phyloP scores from a whole-genome alignment of 1,140 invertebrate genomes.

The Hylaeus anthracinus region DNA sequence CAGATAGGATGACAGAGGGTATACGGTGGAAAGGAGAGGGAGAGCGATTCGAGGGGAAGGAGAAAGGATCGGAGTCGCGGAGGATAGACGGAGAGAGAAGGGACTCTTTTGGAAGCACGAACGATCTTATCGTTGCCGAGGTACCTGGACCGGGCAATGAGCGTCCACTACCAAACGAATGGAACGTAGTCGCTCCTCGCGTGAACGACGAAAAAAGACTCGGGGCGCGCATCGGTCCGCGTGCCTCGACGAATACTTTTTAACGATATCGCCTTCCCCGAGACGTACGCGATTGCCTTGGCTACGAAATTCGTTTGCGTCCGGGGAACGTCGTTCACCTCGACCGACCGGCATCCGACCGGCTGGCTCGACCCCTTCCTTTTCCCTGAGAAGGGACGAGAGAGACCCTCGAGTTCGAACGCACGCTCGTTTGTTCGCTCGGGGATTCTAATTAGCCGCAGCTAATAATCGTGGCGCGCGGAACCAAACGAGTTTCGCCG shows the following conservation, averaged over 20 bases:
- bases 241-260: constrained; percentile 23
- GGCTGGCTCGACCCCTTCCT: constrained; percentile 15
- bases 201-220: constrained; percentile 28
- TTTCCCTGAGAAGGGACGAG: background rate
- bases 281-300: background rate
- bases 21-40: constrained; percentile 38
- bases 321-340: background rate
- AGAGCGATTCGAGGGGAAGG: constrained; percentile 1
- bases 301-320: constrained; percentile 31
- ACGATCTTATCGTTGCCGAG: constrained; percentile 63
- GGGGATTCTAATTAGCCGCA: constrained; percentile 43
- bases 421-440: constrained; percentile 24
- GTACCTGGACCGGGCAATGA: constrained; percentile 61
- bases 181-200: constrained; percentile 47
- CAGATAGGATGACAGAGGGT: constrained; percentile 72
- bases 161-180: constrained; percentile 55
- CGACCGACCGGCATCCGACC: background rate
- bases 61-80: background rate
- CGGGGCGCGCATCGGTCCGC: constrained; percentile 1
- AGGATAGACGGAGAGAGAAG: constrained; percentile 11
- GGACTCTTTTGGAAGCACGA: constrained; percentile 47
- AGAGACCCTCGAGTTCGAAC: background rate
- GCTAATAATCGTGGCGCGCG: constrained; percentile 31
- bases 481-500: constrained; percentile 30
- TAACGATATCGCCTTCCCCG: constrained; percentile 8